Conservation (phyloP, 2,797 vertebrate species). For the Pipistrellus pipistrellus region DNA sequence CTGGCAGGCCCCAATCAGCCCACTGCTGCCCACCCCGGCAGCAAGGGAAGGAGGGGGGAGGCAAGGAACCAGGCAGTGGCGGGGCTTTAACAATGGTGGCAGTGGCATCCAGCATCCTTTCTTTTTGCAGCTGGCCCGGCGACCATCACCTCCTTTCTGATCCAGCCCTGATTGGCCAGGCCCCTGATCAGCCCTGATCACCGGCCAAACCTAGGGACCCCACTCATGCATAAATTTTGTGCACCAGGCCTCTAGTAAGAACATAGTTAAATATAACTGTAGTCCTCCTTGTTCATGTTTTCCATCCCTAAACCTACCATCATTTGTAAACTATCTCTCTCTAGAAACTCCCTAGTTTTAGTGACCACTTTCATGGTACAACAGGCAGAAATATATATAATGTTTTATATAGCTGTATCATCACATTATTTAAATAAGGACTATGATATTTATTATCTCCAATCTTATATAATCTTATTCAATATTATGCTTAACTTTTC, state of each 20-base stretch:
- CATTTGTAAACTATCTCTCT: conserved; percentile 34
- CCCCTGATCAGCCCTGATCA: too few relatives aligned
- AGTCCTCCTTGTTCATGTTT: background rate
- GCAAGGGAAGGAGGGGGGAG: too few relatives aligned
- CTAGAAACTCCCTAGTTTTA: background rate
- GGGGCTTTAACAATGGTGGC: rapidly evolving
- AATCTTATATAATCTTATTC: conserved; percentile 11
- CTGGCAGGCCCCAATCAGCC: too few relatives aligned
- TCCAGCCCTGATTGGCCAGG: too few relatives aligned
- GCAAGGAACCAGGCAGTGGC: too few relatives aligned
- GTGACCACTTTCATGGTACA: conserved; percentile 13
- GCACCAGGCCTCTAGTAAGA: background rate
- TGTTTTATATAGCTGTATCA: background rate
- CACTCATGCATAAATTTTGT: too few relatives aligned
- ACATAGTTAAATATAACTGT: conserved; percentile 22
- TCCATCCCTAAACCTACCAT: conserved; percentile 10
- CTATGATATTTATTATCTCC: conserved; percentile 24
- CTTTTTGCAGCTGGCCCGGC: too few relatives aligned
- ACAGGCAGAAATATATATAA: background rate
- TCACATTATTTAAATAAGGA: conserved; percentile 29
- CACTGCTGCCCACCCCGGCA: rapidly evolving
- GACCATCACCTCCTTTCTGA: too few relatives aligned
- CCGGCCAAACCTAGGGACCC: too few relatives aligned
- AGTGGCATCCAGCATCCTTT: too few relatives aligned
- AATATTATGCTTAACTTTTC: conserved; percentile 14